Evolutionary conservation across 2,113 vertebrate species (phyloP).

Genomic region (Cnemophilus loriae): DNA sequence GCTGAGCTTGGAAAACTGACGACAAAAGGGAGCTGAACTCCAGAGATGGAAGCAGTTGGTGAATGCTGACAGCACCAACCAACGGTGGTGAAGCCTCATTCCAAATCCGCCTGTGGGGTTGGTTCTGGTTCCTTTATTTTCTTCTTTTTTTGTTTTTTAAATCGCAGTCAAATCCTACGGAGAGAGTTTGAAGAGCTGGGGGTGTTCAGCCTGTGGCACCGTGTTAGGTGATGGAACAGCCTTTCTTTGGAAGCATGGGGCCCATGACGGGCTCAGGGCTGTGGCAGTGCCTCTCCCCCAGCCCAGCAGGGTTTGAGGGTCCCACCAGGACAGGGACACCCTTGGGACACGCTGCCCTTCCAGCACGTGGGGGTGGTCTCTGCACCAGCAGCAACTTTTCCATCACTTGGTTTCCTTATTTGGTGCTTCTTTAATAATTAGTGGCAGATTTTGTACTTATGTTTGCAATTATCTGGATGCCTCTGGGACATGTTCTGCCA

Average conservation of each 20-base stretch:
- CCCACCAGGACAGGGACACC: not conserved
- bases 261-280: not conserved
- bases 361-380: accelerated
- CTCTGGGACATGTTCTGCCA: constrained; percentile 3
- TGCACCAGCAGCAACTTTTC: not conserved
- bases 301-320: not conserved
- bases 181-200: not conserved
- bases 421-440: constrained; percentile 45
- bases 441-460: constrained; percentile 26
- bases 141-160: not conserved
- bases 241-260: not conserved
- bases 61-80: not conserved
- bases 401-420: not conserved
- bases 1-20: not conserved
- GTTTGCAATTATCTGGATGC: constrained; percentile 45
- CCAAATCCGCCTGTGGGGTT: not conserved
- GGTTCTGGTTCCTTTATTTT: not conserved
- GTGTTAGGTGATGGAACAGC: not conserved
- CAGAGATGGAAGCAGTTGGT: not conserved
- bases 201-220: not conserved
- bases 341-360: not conserved
- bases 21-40: not conserved
- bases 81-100: not conserved
- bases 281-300: not conserved
- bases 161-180: not conserved